Conservation (phyloP, 2,888 invertebrate genomes). For the Nebria brevicollis region DNA sequence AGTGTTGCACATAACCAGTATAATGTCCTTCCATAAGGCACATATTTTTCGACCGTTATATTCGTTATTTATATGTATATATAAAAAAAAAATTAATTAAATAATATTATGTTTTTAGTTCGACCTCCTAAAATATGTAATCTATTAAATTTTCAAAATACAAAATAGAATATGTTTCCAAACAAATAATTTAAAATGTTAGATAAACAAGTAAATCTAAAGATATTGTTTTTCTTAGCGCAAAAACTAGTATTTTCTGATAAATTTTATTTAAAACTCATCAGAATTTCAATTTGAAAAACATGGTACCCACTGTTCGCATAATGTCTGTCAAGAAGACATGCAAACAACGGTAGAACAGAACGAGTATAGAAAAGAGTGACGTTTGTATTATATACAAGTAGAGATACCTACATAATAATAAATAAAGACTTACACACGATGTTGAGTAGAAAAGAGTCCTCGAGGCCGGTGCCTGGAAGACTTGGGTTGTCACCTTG, state of each 20-base stretch:
- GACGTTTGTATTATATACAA: conserved; percentile 13
- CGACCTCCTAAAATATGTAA: too few relatives aligned
- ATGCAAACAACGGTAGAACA: conserved; percentile 6
- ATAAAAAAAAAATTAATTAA: too few relatives aligned
- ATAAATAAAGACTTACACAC: conserved; percentile 78
- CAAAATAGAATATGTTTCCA: too few relatives aligned
- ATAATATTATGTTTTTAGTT: too few relatives aligned
- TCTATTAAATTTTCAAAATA: too few relatives aligned
- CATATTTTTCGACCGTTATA: not conserved
- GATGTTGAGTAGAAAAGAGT: conserved; percentile 83
- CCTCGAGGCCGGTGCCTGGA: conserved; percentile 80
- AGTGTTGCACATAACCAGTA: not conserved
- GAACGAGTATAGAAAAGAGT: conserved; percentile 3
- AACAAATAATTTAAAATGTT: too few relatives aligned
- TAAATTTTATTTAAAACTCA: not conserved
- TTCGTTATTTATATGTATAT: not conserved
- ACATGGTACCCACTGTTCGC: not conserved
- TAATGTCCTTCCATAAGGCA: not conserved
- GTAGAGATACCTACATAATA: conserved; percentile 41
- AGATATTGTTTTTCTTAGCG: not conserved
- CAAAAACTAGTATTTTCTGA: not conserved
- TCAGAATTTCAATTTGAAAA: not conserved
- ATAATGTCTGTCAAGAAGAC: conserved; percentile 2
- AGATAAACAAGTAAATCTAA: not conserved
- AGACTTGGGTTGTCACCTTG: conserved; percentile 86